phyloP scores from a whole-genome alignment of 2,797 vertebrate genomes.

The Phylloscopus collybita region DNA sequence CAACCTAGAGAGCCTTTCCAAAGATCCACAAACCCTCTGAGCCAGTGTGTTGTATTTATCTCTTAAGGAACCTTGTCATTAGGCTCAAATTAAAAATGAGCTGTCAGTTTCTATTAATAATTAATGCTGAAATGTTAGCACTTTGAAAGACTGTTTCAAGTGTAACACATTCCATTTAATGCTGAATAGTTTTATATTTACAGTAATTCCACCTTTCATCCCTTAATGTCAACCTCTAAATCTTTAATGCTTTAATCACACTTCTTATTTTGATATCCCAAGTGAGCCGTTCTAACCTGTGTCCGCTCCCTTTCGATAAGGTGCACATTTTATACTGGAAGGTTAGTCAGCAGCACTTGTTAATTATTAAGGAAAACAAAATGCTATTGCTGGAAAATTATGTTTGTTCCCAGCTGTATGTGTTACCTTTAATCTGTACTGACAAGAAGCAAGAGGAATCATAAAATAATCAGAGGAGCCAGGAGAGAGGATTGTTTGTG shows the following conservation, averaged over 20 bases:
- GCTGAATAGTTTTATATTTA: constrained; percentile 80
- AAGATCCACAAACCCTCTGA: constrained; percentile 29
- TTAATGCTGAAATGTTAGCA: constrained; percentile 78
- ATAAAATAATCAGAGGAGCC: constrained; percentile 71
- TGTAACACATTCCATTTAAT: constrained; percentile 77
- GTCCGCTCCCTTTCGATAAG: constrained; percentile 66
- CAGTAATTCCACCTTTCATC: constrained; percentile 82
- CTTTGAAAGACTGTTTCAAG: constrained; percentile 76
- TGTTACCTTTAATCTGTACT: constrained; percentile 78
- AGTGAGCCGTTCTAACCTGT: constrained; percentile 69
- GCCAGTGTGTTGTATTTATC: constrained; percentile 69
- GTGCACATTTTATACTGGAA: constrained; percentile 66
- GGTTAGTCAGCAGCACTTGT: constrained; percentile 77
- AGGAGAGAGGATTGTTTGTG: constrained; percentile 73
- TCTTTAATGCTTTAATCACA: constrained; percentile 83
- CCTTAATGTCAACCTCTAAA: constrained; percentile 78
- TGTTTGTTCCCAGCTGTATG: constrained; percentile 77
- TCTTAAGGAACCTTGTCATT: constrained; percentile 77
- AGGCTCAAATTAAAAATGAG: constrained; percentile 77
- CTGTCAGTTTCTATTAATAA: constrained; percentile 81
- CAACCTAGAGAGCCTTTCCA: constrained; percentile 35
- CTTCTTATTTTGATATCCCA: constrained; percentile 76
- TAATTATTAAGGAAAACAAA: constrained; percentile 86
- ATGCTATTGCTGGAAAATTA: constrained; percentile 79
- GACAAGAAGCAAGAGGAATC: constrained; percentile 76